Conservation (phyloP, 2,888 invertebrate genomes). For the Pandemis corylana region DNA sequence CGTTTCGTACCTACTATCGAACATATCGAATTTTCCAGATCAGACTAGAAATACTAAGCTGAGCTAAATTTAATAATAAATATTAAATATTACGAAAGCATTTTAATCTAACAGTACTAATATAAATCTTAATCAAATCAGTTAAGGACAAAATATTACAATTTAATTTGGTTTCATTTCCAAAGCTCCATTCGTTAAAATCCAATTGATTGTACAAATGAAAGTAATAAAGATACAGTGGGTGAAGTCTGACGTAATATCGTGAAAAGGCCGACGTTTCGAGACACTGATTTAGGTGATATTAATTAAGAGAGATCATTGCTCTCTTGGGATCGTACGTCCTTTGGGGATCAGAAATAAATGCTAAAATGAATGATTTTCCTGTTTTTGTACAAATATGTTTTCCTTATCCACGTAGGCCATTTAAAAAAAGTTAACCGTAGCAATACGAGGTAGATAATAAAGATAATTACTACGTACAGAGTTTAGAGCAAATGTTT, state of each 20-base stretch:
- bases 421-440: no score
- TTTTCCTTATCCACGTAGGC: no score
- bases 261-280: constrained; percentile 1
- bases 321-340: neutral
- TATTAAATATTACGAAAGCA: neutral
- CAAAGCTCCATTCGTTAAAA: neutral
- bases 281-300: neutral
- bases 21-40: no score
- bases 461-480: no score
- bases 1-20: no score
- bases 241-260: neutral
- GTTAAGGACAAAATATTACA: neutral
- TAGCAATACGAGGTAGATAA: no score
- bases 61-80: no score
- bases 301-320: constrained; percentile 5
- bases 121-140: neutral
- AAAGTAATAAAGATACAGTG: neutral
- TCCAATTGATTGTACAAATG: constrained; percentile 7
- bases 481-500: neutral
- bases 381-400: neutral
- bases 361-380: neutral
- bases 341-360: neutral
- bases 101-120: neutral
- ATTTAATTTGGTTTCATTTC: neutral
- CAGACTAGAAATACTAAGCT: neutral